Evolutionary conservation across 1,140 invertebrate genomes (phyloP).

Genomic region (Neodiprion virginianus): DNA sequence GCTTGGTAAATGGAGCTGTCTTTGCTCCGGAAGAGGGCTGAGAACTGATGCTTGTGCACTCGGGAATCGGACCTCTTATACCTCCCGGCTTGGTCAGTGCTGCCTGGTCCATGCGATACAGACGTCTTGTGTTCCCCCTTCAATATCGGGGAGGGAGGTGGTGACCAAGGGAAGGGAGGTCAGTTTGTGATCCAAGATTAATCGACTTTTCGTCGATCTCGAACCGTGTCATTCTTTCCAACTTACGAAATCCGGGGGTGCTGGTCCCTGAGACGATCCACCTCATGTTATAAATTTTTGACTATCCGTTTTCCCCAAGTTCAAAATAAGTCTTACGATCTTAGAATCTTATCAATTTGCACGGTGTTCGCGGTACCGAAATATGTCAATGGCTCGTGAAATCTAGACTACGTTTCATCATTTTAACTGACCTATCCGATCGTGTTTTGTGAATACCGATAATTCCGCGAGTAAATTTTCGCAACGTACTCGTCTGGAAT

Average conservation of each 20-base stretch:
- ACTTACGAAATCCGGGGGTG: neutral
- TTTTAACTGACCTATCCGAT: too few species aligned
- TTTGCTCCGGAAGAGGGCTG: constrained; percentile 38
- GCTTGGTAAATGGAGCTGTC: constrained; percentile 34
- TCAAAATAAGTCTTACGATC: too few species aligned
- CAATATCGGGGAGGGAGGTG: neutral
- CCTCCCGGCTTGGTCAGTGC: constrained; percentile 32
- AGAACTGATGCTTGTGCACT: constrained; percentile 44
- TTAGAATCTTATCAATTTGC: too few species aligned
- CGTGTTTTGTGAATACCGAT: too few species aligned
- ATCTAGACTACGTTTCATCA: too few species aligned
- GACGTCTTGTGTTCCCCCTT: constrained; percentile 29
- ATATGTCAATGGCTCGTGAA: too few species aligned
- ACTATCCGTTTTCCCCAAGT: too few species aligned
- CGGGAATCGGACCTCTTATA: constrained; percentile 47
- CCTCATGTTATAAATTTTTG: too few species aligned
- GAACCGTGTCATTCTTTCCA: neutral
- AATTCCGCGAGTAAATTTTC: too few species aligned
- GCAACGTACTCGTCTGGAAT: too few species aligned
- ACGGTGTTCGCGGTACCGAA: too few species aligned
- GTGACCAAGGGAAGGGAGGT: neutral
- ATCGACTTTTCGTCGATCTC: neutral
- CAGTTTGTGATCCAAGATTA: neutral
- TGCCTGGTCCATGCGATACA: constrained; percentile 31
- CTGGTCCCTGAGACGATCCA: too few species aligned